These are phyloP conservation scores for Meda fulgida DNA, from an alignment of 2,797 vertebrate genomes.

Conservation along the genomic window DNA sequence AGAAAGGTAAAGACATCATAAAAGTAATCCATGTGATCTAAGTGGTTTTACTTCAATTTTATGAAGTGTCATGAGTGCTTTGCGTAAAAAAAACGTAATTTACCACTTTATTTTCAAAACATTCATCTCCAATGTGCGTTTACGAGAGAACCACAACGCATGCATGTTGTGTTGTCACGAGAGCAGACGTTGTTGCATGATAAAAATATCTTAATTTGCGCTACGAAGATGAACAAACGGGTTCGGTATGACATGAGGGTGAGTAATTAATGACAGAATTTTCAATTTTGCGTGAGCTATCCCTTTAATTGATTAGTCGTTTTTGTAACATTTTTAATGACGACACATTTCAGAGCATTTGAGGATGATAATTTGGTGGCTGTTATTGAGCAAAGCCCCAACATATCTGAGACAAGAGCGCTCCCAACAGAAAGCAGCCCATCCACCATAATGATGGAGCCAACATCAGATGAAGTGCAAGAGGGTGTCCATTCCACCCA, in stretches of 20 bases:
- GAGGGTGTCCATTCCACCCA: conserved; percentile 49
- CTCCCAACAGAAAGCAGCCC: conserved; percentile 67
- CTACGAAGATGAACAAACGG: too few species aligned
- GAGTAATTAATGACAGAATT: background rate
- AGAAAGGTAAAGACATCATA: background rate
- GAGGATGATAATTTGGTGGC: conserved; percentile 80
- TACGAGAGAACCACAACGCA: background rate
- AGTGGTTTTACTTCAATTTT: background rate
- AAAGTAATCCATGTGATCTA: background rate
- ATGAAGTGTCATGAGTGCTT: background rate
- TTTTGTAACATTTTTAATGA: background rate
- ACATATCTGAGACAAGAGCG: conserved; percentile 72
- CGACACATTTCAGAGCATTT: conserved; percentile 73
- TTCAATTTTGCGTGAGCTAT: background rate
- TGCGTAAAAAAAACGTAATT: background rate
- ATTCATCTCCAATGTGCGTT: background rate
- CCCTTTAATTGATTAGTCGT: background rate
- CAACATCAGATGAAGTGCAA: conserved; percentile 64
- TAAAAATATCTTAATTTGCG: background rate
- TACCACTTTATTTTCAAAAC: background rate
- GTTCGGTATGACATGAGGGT: background rate
- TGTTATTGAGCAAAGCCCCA: conserved; percentile 78
- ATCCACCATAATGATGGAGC: conserved; percentile 75
- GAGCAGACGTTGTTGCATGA: background rate
- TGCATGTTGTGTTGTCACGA: too few species aligned